These are phyloP conservation scores for Tenthredo mesomela DNA, from an alignment of 2,888 invertebrate genomes.

Conservation along the genomic window DNA sequence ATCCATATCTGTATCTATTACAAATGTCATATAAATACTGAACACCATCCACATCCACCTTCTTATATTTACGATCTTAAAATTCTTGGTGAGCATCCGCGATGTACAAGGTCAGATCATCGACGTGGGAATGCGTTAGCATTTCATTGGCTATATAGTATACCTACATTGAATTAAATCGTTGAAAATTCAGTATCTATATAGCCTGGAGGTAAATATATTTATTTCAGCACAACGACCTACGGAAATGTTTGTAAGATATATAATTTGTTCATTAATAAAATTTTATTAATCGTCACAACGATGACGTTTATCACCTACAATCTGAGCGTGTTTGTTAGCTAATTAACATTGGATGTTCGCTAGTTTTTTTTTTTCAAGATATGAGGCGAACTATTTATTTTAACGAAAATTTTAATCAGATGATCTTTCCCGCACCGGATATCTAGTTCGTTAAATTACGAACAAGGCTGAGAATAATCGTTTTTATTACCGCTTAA, in stretches of 20 bases:
- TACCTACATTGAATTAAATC: background rate
- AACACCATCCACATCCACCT: background rate
- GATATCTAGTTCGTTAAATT: slow-evolving; percentile 17
- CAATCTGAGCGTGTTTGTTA: background rate
- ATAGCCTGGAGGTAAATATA: slow-evolving; percentile 20
- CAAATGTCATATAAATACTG: background rate
- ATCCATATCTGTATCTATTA: background rate
- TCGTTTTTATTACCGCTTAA: slow-evolving; percentile 25
- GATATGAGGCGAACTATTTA: background rate
- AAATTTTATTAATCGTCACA: slow-evolving; percentile 16
- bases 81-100: slow-evolving; percentile 13
- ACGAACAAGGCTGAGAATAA: slow-evolving; percentile 20
- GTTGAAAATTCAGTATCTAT: background rate
- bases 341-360: slow-evolving; percentile 18
- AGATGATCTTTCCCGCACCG: background rate
- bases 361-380: background rate
- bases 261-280: slow-evolving; percentile 3
- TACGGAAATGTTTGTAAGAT: background rate
- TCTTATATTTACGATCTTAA: background rate
- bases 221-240: slow-evolving; percentile 42
- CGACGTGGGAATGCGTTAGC: slow-evolving; percentile 47
- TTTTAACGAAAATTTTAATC: background rate
- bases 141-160: background rate
- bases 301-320: background rate
- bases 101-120: slow-evolving; percentile 40